Evolutionary conservation across 1,140 invertebrate species (phyloP).

Genomic region (Bicyclus anynana): DNA sequence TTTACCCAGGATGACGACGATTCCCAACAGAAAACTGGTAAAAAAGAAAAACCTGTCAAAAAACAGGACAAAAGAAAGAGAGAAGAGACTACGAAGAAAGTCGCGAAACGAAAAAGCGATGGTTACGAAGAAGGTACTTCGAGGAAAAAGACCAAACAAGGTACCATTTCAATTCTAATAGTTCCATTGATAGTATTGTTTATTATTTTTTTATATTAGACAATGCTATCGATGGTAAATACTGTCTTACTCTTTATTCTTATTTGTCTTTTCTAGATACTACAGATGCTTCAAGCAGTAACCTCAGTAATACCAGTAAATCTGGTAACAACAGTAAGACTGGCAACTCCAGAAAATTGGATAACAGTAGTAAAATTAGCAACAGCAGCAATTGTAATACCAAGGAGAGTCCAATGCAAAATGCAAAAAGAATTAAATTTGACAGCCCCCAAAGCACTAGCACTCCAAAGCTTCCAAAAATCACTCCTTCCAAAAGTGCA

Average conservation of each 20-base stretch:
- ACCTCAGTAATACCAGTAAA: not conserved
- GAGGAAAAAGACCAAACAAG: slow-evolving; percentile 33
- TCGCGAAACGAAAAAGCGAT: slow-evolving; percentile 55
- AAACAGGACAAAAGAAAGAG: slow-evolving; percentile 37
- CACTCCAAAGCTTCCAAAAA: slow-evolving; percentile 9
- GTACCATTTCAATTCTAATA: too few species aligned
- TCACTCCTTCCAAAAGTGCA: slow-evolving; percentile 8
- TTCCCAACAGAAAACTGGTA: slow-evolving; percentile 33
- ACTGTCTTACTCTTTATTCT: too few species aligned
- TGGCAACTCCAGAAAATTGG: too few species aligned
- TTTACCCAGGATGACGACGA: slow-evolving; percentile 27
- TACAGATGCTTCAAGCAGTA: not conserved
- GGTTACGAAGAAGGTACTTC: slow-evolving; percentile 26
- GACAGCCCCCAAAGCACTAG: slow-evolving; percentile 14
- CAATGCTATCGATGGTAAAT: too few species aligned
- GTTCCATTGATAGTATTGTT: too few species aligned
- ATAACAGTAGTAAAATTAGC: slow-evolving; percentile 2
- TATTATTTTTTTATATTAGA: too few species aligned
- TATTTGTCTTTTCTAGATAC: not conserved
- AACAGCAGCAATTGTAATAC: not conserved
- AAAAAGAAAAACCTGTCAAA: slow-evolving; percentile 35
- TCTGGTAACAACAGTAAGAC: not conserved
- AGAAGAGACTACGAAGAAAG: slow-evolving; percentile 36
- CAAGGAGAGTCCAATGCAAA: slow-evolving; percentile 5
- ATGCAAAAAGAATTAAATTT: slow-evolving; percentile 1